These are phyloP conservation scores for Phalloptychus januarius DNA, from an alignment of 2,797 vertebrate species.

Conservation along the genomic window DNA sequence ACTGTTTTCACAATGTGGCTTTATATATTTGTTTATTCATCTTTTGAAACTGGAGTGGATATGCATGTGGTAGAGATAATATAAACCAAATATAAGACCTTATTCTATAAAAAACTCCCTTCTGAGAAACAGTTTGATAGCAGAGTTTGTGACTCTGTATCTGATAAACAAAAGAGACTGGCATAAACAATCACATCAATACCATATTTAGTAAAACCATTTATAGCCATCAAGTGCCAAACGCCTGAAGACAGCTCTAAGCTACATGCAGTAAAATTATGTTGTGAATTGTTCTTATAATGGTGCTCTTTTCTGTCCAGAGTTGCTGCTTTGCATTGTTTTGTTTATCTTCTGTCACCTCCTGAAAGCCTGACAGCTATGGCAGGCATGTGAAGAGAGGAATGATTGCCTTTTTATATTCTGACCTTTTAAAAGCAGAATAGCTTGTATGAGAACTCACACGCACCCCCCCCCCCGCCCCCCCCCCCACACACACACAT, in stretches of 20 bases:
- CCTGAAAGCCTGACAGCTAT: background rate
- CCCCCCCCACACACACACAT: background rate
- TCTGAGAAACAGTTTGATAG: background rate
- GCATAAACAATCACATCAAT: background rate
- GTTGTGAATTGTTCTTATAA: constrained; percentile 8
- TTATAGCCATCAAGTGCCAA: background rate
- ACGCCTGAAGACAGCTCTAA: background rate
- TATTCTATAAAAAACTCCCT: background rate
- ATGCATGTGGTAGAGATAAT: background rate
- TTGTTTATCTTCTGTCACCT: constrained; percentile 4
- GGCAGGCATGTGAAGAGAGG: background rate
- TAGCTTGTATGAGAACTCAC: background rate
- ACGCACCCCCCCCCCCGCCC: background rate
- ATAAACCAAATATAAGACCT: background rate
- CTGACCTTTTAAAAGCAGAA: constrained; percentile 39
- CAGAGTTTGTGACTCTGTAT: background rate
- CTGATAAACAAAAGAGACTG: background rate
- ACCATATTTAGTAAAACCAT: background rate
- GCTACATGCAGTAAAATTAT: background rate
- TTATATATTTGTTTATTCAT: background rate
- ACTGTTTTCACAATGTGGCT: background rate
- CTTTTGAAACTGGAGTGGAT: background rate
- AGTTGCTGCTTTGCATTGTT: background rate
- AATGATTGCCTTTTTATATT: constrained; percentile 25
- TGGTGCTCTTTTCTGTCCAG: constrained; percentile 12